Conservation (phyloP, 2,797 vertebrate genomes). For the Nothura maculosa region DNA sequence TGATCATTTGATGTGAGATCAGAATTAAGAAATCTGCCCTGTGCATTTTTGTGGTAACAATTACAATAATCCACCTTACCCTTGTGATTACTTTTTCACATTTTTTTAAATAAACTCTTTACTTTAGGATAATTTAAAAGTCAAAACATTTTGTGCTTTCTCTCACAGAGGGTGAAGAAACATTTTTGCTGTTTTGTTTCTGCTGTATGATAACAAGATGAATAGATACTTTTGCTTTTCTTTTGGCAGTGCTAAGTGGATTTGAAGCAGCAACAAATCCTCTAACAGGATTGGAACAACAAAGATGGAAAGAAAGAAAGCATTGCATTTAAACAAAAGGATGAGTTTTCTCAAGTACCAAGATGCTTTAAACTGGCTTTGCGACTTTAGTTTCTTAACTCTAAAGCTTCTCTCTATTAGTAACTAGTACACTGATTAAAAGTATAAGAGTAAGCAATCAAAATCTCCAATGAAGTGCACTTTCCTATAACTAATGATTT, state of each 20-base stretch:
- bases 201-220: neutral
- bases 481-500: neutral
- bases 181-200: neutral
- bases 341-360: neutral
- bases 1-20: too few relatives aligned
- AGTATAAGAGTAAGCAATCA: neutral
- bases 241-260: neutral
- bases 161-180: neutral
- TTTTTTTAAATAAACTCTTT: neutral
- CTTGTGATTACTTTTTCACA: neutral
- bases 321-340: neutral
- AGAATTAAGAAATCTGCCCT: neutral
- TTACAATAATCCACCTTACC: neutral
- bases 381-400: neutral
- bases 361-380: neutral
- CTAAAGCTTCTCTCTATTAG: neutral
- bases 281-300: neutral
- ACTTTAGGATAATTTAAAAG: too few relatives aligned
- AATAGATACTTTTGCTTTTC: neutral
- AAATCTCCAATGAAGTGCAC: neutral
- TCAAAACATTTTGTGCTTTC: neutral
- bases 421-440: neutral
- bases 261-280: neutral
- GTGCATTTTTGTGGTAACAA: neutral
- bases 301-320: neutral